Conservation (phyloP, 2,888 invertebrate species). For the Tipula helvola region DNA sequence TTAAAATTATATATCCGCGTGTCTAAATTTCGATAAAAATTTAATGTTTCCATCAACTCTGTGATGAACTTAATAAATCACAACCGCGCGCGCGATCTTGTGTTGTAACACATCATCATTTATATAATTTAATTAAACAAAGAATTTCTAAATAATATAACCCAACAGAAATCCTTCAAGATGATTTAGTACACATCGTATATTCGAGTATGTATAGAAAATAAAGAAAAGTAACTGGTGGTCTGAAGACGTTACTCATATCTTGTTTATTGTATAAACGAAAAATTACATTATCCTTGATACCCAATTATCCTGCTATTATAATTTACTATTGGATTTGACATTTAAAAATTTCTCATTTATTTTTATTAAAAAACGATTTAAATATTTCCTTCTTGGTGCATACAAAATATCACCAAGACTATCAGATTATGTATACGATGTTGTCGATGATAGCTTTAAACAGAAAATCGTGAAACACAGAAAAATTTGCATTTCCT, state of each 20-base stretch:
- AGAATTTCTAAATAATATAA: not conserved
- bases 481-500: not conserved
- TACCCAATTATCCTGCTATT: not conserved
- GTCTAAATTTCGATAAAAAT: not conserved
- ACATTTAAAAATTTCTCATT: not conserved
- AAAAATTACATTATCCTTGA: not conserved
- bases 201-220: not conserved
- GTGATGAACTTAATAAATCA: not conserved
- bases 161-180: not conserved
- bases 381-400: not conserved
- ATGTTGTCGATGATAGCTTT: not conserved
- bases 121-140: not conserved
- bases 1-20: not conserved
- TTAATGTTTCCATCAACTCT: not conserved
- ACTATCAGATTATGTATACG: not conserved
- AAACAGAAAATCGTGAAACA: not conserved
- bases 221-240: not conserved
- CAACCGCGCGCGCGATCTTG: not conserved
- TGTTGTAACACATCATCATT: not conserved
- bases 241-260: not conserved
- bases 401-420: not conserved
- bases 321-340: not conserved
- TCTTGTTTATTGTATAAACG: not conserved
- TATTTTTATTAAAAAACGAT: not conserved
- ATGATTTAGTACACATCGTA: not conserved